Evolutionary conservation across 92 coral and sea anemone genomes (phyloP), one percentile per base, ranked within the genome.

Genomic region (Porites divaricata): DNA sequence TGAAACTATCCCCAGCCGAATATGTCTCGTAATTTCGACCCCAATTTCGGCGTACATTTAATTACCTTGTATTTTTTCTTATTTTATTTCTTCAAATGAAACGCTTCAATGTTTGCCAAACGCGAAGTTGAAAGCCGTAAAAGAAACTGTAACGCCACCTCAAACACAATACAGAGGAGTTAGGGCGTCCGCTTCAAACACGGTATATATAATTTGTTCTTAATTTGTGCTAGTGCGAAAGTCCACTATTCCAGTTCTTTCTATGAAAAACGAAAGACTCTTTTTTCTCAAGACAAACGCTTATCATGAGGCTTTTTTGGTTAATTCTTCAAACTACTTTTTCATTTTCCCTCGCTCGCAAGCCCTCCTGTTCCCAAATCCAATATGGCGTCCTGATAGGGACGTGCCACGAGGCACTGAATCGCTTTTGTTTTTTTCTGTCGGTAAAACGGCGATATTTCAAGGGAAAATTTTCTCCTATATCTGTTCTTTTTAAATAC

Each of bases 371-470:
- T 70, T 24, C 41, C 69, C 59, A 56, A 63, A 70, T 71, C 69
- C 78, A 81, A 81, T 41, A 81, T 81, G 85, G 85, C 85, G 85
- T 61, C 85, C 6, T 41, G 23, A 50, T 10, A 52, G 54, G 67
- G 45, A 35, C 45, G 24, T 73, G 78, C 67, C 85, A 81, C 59
- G 85, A 51, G 85, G 70, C 24, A 48, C 58, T 11, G 59, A 26
- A 56, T 70, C 67, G 22, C 21, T 80, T 57, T 16, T 54, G n/a
- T 24, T 28, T 22, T 21, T 66, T 66, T 14, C 66, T 24, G 77
- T 48, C 17, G 2, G 5, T 28, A 77, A 67, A 80, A 69, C 48
- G 53, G 16, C 76, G 12, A n/a, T 80, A 6, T 25, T 50, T 17
- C 15, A 17, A 14, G 11, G 2, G 23, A 28, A 52, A 26, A 56